These are phyloP conservation scores for Scylla paramamosain DNA, from an alignment of 1,140 invertebrate genomes.

Conservation along the genomic window DNA sequence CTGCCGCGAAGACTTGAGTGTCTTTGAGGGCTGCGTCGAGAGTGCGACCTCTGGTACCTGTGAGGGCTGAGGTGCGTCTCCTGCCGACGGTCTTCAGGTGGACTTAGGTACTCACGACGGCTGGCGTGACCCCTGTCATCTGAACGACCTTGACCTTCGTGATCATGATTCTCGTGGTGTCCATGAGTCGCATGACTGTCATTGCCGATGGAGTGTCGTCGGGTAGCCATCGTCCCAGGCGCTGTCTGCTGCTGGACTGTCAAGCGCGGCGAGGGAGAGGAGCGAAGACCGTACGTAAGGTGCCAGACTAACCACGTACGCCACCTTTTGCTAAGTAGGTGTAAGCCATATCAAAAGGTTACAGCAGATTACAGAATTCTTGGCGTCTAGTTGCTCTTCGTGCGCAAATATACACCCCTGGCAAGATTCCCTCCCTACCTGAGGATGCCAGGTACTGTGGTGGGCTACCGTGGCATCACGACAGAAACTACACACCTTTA, in stretches of 20 bases:
- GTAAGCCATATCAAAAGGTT: background rate
- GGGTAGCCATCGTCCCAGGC: background rate
- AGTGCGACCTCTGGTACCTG: background rate
- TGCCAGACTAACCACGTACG: background rate
- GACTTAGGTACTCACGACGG: background rate
- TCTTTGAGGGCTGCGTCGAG: constrained; percentile 9
- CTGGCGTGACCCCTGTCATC: background rate
- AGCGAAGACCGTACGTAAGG: background rate
- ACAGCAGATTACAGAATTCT: constrained; percentile 22
- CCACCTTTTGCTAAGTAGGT: background rate
- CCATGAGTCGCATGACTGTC: background rate
- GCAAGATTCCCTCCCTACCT: background rate
- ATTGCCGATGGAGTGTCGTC: background rate
- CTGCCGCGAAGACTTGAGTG: constrained; percentile 18
- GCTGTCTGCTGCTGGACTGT: background rate
- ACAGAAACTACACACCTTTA: background rate
- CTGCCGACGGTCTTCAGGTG: background rate
- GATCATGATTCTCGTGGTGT: background rate
- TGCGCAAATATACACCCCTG: background rate
- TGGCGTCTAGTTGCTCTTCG: background rate
- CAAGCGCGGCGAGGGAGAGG: background rate
- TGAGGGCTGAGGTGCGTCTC: constrained; percentile 18
- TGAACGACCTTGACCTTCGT: background rate
- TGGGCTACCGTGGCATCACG: background rate
- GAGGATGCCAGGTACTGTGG: background rate